Evolutionary conservation across 1,140 invertebrate species (phyloP), one percentile per base, ranked within the genome.

Genomic region (Paracyclopina nana): DNA sequence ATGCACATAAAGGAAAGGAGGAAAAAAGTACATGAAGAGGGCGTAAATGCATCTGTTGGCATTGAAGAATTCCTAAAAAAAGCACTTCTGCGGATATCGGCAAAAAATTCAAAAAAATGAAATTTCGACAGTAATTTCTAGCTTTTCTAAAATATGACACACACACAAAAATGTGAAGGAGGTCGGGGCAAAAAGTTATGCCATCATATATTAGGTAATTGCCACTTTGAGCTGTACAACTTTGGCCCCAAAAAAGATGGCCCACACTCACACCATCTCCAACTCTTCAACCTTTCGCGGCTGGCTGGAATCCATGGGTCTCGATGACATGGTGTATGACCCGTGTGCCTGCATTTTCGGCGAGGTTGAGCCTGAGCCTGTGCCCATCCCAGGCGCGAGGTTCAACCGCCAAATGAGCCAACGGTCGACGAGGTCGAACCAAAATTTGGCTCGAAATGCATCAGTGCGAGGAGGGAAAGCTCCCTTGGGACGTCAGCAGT

Each of bases 271-370:
- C 25, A 50, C 48, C 4, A 50, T 50, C 14, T 42, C 29, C 2
- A 50, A 50, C 24, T 14, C 48, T 24, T 50, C 48, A 9, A 50
- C 48, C 14, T 50, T 50, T 24, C 11, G 25, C 4, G 48, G 48
- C 3, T 50, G 48, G 48, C 31, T 50, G 24, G 48, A 50, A 25
- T 50, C 48, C 31, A 38, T 30, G 6, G 48, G 48, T 16, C 14
- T 50, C 4, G 48, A 50, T 38, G 48, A 50, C 14, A 18, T 50
- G 29, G n/a, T 50, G 4, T 11, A 16, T 20, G 38, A 50, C 25
- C 48, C 48, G 11, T 50, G 48, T 38, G 12, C 48, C 22, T 50
- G 48, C 24, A 50, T 50, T 20, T 38, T 38, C 8, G 48, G 48
- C n/a, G 26, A 42, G n/a, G 46, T 31, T 29, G 25, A 27, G 18